phyloP scores from a whole-genome alignment of 2,797 vertebrate genomes.

The Knipowitschia caucasica region DNA sequence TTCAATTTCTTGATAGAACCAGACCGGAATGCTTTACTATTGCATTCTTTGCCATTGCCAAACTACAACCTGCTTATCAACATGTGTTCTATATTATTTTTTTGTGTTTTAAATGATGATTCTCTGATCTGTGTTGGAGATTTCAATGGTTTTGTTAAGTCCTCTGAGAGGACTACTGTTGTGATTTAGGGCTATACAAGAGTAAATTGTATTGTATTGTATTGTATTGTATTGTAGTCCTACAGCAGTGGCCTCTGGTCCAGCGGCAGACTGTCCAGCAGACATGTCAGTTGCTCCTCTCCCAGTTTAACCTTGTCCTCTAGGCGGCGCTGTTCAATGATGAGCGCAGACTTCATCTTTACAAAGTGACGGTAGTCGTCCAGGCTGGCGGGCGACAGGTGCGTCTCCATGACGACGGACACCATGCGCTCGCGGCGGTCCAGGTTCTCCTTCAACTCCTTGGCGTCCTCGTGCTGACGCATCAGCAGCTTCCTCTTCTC shows the following conservation, averaged over 20 bases:
- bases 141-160: no score
- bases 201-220: no score
- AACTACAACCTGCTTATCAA: no score
- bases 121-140: no score
- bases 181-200: no score
- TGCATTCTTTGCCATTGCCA: no score
- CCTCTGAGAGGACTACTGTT: background rate
- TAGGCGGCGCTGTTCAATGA: constrained; percentile 95
- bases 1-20: no score
- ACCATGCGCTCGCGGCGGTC: constrained; percentile 91
- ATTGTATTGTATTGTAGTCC: no score
- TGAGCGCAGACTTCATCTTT: constrained; percentile 98
- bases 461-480: constrained; percentile 93
- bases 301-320: constrained; percentile 98
- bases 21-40: no score
- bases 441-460: constrained; percentile 96
- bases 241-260: constrained; percentile 76
- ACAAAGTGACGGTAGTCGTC: constrained; percentile 97
- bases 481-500: constrained; percentile 92
- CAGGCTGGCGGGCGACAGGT: constrained; percentile 85
- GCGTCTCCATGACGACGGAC: constrained; percentile 80
- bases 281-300: constrained; percentile 94
- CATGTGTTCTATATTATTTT: no score
- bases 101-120: no score
- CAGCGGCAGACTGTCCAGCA: constrained; percentile 89